A percentile compares a stretch with the other conserved stretches of the same genome.
These are phyloP conservation scores for Ivindomyrus marchei DNA, from an alignment of 2,113 vertebrate species.

Conservation along the genomic window DNA sequence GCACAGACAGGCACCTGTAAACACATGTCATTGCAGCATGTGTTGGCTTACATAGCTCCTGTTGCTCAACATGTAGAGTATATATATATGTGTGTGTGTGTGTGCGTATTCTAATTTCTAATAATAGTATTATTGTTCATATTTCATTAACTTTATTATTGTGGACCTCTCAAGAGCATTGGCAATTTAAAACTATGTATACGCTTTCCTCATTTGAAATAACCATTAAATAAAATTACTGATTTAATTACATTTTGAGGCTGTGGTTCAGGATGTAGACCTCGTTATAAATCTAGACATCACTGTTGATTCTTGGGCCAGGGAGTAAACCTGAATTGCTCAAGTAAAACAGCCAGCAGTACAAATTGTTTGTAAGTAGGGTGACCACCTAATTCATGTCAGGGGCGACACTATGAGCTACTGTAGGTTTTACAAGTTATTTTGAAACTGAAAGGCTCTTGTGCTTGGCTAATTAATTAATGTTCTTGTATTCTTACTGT, in stretches of 20 bases:
- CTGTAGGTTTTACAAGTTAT: too few species aligned
- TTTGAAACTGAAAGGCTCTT: too few species aligned
- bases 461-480: neutral
- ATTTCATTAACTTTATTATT: neutral
- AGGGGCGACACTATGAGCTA: too few species aligned
- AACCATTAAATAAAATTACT: neutral
- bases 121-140: neutral
- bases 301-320: neutral
- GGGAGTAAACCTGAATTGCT: neutral
- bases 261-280: neutral
- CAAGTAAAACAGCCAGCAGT: neutral
- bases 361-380: neutral
- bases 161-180: neutral
- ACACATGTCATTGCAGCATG: neutral
- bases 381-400: too few species aligned
- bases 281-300: neutral
- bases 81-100: too few species aligned
- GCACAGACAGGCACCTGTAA: neutral
- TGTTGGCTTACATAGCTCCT: neutral
- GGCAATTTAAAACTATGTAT: neutral
- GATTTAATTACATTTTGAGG: neutral
- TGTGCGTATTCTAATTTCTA: too few species aligned
- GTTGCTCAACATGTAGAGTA: neutral
- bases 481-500: neutral
- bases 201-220: neutral